A percentile compares a stretch with the other conserved stretches of the same genome.
Evolutionary conservation across 2,113 vertebrate genomes (phyloP).

Genomic region (Pitta sordida): DNA sequence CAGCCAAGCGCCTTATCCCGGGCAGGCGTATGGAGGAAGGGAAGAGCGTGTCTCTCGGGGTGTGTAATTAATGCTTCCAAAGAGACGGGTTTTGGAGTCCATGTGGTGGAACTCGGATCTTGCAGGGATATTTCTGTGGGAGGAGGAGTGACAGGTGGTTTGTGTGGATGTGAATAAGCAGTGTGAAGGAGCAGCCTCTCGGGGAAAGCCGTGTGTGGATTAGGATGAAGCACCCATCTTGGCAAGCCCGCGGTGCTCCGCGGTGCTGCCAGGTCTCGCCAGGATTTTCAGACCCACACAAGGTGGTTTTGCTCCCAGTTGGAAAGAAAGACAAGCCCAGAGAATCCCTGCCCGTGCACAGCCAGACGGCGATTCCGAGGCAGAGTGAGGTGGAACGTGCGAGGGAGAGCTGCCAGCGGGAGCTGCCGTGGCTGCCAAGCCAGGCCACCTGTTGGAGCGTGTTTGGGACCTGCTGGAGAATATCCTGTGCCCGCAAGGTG

Average conservation of each 20-base stretch:
- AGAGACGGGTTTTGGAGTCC: neutral
- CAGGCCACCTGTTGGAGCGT: neutral
- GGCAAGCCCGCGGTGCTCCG: accelerated
- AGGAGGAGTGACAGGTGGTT: slow-evolving; percentile 46
- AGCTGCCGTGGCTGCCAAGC: neutral
- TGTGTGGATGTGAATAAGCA: neutral
- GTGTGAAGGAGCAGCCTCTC: neutral
- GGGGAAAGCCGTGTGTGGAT: neutral
- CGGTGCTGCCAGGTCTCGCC: accelerated
- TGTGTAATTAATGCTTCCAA: neutral
- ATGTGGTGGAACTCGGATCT: neutral
- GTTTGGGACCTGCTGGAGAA: neutral
- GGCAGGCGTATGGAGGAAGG: neutral
- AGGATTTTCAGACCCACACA: neutral
- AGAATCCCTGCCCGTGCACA: accelerated
- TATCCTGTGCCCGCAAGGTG: neutral
- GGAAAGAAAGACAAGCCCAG: accelerated
- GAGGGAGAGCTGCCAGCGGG: neutral
- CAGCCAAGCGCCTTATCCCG: neutral
- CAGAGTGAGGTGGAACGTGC: accelerated
- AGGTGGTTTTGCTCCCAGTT: neutral
- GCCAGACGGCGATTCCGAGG: accelerated
- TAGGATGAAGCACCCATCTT: neutral
- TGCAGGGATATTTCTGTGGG: slow-evolving; percentile 12
- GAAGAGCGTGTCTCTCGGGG: neutral